Evolutionary conservation across 2,113 vertebrate genomes (phyloP), one percentile per base, ranked within the genome.

Genomic region (Sminthopsis crassicaudata): DNA sequence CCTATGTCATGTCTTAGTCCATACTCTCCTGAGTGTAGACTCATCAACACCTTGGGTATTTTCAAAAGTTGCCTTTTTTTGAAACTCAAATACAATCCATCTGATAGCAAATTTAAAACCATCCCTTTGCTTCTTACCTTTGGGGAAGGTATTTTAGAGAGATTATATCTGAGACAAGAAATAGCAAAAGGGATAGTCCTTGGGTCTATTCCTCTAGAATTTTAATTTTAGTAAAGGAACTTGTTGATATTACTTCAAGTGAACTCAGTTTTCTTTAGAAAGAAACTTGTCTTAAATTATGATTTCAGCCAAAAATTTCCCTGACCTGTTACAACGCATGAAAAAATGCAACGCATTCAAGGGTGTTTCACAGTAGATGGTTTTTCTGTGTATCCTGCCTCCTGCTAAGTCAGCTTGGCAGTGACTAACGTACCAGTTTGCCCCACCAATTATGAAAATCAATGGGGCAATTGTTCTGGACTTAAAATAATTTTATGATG

Each of bases 281-380:
- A 27, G 30, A 23, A 88, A 16, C 93, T 93, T 94, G 96, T 93
- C 96, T 96, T 4, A 14, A 93, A 94, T 90, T 60, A 91, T 90
- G 53, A 48, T 53, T 96, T 94, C 90, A 96, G 91, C 76, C 95
- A 96, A 94, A 92, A 84, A 96, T 96, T 96, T 94, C 76, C 2
- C 48, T 30, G 57, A 95, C 97, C 94, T 97, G 97, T 97, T 94
- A 46, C 2, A 95, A 96, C 96, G 52, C 96, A 91, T 95, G 96
- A 96, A 96, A 92, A 97, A 95, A 95, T 93, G 95, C 92, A 4
- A 51, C n/a, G 46, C 57, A 53, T 95, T 53, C 94, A 19, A 8
- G 53, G 88, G 19, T 51, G 76, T 90, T 92, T n/a, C 36, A 7
- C 3, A 2, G 93, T 91, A 92, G 92, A 88, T 1, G 46, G 12